Base-by-base conservation (phyloP, 92 coral and sea anemone species). In the Pocillopora grandis region DNA sequence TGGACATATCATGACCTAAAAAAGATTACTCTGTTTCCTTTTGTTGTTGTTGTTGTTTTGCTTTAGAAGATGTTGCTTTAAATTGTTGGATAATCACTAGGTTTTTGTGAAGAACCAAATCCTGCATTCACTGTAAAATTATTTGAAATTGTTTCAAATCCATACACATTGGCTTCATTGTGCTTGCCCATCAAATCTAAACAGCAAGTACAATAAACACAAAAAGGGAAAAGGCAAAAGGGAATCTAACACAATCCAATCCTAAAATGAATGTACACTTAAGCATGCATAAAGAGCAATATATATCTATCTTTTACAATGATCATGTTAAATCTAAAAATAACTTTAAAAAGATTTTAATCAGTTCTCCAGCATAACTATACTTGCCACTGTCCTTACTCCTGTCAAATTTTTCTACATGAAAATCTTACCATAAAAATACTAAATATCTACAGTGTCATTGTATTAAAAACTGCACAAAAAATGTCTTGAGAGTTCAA, bases 311-410 rank as follows among this genome's bases (percentile, higher is more conserved):
- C 86, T 62, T 73, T 82, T 71, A 62, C 21, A 60, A 59, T 49
- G 31, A 74, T 59, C 71, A 65, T 12, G 57, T 62, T 21, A 62
- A 48, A 83, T 83, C 74, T 83, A 83, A 83, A 83, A 83, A 83
- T 63, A 79, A 65, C 8, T 42, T 83, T 62, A 71, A 73, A 73
- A 83, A 83, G 66, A 35, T 23, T 73, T 36, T 52, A 74, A 74
- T 33, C 3, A 58, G 17, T 73, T 19, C 17, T 42, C 49, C 63
- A 55, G 27, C 64, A 49, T 74, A 56, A 55, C 73, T 63, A 63
- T 63, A 62, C 23, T 62, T 74, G 80, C 80, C 31, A 73, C 80
- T 80, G 72, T 83, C 86, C 86, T 19, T 83, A 80, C 63, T 83
- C 80, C 86, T 83, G 72, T 56, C 17, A 17, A 80, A 58, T 70